These are phyloP conservation scores for Geopemphigus sp. DNA, from an alignment of 1,140 invertebrate species.

Conservation along the genomic window DNA sequence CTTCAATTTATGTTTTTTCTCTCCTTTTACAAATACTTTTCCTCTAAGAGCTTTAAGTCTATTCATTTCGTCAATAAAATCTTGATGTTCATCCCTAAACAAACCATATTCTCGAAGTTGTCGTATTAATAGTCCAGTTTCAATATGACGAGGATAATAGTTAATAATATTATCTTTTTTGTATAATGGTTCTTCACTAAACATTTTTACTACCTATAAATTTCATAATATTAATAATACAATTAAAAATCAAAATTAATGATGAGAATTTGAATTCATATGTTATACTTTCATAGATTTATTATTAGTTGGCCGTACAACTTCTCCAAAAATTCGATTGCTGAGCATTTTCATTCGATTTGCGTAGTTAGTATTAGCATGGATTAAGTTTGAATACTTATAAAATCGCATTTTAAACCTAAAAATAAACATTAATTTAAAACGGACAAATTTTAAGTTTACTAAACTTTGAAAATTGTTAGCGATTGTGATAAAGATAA, in stretches of 20 bases:
- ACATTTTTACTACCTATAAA: constrained; percentile 72
- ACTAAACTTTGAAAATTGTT: not conserved
- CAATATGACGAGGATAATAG: constrained; percentile 83
- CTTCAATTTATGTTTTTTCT: constrained; percentile 34
- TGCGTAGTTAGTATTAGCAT: constrained; percentile 73
- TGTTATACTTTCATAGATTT: constrained; percentile 66
- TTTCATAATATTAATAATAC: constrained; percentile 1
- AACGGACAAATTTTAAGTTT: not conserved
- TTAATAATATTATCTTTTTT: constrained; percentile 71
- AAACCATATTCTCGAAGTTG: constrained; percentile 73
- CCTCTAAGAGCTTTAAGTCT: constrained; percentile 73
- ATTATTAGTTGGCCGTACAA: constrained; percentile 68
- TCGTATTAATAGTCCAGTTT: constrained; percentile 70
- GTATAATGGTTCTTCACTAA: constrained; percentile 72
- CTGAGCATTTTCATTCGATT: constrained; percentile 81
- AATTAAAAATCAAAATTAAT: not conserved
- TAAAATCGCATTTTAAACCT: constrained; percentile 42
- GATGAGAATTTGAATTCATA: not conserved
- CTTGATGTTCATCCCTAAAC: constrained; percentile 84
- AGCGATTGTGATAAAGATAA: too few relatives aligned
- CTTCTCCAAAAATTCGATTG: constrained; percentile 87
- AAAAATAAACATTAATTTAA: not conserved
- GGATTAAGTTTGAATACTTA: constrained; percentile 67
- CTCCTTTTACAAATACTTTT: constrained; percentile 58
- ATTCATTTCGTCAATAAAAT: constrained; percentile 88